Percentiles rank a stretch among this genome's conserved stretches.
Conservation (phyloP, 2,113 vertebrate species). For the Laticauda laticaudata region DNA sequence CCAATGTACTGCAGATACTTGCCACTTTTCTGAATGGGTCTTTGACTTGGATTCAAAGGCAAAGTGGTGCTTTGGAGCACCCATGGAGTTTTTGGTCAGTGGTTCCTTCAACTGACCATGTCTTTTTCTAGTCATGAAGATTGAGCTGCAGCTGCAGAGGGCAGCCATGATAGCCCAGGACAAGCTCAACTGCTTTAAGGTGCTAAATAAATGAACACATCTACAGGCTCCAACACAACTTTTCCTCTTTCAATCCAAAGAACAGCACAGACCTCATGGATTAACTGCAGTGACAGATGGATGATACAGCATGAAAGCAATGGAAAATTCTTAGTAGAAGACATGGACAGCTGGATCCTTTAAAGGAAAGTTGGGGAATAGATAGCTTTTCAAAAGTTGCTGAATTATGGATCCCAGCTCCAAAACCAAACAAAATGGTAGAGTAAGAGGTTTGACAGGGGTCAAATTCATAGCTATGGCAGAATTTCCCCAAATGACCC, state of each 20-base stretch:
- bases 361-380: background rate
- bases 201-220: background rate
- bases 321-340: background rate
- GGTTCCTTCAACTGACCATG: background rate
- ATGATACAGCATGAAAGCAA: background rate
- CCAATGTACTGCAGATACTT: background rate
- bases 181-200: background rate
- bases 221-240: background rate
- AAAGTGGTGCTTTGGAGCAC: background rate
- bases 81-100: background rate
- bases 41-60: background rate
- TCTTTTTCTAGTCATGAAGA: background rate
- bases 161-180: background rate
- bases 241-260: background rate
- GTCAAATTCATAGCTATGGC: no score
- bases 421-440: background rate
- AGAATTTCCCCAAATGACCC: no score
- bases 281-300: background rate
- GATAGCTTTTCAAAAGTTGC: background rate
- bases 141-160: background rate
- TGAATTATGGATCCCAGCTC: background rate
- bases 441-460: no score
- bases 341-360: background rate
- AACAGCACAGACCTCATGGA: background rate
- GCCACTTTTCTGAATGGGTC: background rate